Evolutionary conservation across 2,888 invertebrate genomes (phyloP).

Genomic region (Lithophane leautieri): DNA sequence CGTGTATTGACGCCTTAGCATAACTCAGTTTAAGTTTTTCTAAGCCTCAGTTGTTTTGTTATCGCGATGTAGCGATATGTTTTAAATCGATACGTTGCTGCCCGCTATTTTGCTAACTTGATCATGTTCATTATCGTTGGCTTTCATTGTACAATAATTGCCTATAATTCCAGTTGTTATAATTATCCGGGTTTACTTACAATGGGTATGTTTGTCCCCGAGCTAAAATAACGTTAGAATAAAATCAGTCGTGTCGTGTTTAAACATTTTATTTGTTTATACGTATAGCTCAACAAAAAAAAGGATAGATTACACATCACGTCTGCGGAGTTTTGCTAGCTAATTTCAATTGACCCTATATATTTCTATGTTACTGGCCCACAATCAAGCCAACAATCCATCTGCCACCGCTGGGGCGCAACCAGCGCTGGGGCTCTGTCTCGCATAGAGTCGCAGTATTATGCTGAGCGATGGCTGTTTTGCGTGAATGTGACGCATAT

Average conservation of each 20-base stretch:
- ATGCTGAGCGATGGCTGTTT: no score
- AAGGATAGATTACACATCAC: no score
- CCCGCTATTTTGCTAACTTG: conserved; percentile 42
- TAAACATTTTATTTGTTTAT: background rate
- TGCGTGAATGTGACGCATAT: no score
- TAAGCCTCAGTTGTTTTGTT: conserved; percentile 59
- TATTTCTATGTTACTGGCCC: background rate
- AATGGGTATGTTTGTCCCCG: background rate
- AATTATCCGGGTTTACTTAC: background rate
- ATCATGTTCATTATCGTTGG: conserved; percentile 26
- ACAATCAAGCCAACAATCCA: background rate
- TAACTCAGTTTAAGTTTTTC: conserved; percentile 48
- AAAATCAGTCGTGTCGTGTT: background rate
- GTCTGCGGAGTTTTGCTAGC: no score
- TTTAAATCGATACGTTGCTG: conserved; percentile 52
- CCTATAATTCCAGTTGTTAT: conserved; percentile 1
- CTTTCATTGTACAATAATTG: conserved; percentile 33
- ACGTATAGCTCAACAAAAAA: no score
- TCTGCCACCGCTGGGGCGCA: no score
- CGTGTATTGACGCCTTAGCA: conserved; percentile 43
- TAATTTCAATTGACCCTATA: no score
- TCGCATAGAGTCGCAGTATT: no score
- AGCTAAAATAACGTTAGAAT: background rate
- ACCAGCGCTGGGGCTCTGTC: no score
- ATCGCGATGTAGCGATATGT: conserved; percentile 62